Conservation (phyloP, 2,797 vertebrate genomes). For the Lycodopsis pacificus region DNA sequence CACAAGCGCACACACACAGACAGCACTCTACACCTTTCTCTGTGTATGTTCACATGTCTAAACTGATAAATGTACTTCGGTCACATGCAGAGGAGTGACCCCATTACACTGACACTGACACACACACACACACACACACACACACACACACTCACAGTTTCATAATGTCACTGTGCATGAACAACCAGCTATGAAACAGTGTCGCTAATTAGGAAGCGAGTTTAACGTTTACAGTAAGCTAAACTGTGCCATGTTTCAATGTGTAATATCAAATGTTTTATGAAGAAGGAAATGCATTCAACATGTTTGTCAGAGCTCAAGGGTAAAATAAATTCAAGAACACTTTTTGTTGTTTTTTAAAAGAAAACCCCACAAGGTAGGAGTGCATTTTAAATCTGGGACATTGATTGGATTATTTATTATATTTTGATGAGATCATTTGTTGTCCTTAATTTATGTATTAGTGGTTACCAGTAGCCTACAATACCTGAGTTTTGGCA, state of each 20-base stretch:
- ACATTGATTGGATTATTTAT: background rate
- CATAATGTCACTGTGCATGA: background rate
- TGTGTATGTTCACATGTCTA: constrained; percentile 37
- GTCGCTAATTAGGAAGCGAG: background rate
- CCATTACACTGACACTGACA: constrained; percentile 29
- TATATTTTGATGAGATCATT: background rate
- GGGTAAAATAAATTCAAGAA: background rate
- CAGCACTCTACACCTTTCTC: constrained; percentile 22
- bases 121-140: constrained; percentile 32
- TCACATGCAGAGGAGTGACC: constrained; percentile 43
- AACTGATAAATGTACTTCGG: constrained; percentile 25
- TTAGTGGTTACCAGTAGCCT: background rate
- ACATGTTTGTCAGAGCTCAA: background rate
- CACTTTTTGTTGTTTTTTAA: background rate
- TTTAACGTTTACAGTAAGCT: background rate
- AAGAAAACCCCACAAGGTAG: background rate
- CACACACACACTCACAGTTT: background rate
- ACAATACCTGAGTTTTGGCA: background rate
- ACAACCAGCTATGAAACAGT: background rate
- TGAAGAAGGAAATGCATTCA: background rate
- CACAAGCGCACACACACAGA: constrained; percentile 38
- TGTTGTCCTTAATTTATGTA: background rate
- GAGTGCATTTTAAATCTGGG: background rate
- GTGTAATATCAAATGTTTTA: background rate
- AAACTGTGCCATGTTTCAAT: background rate